Evolutionary conservation across 2,113 vertebrate species (phyloP).

Genomic region (Corythornis cristatus): DNA sequence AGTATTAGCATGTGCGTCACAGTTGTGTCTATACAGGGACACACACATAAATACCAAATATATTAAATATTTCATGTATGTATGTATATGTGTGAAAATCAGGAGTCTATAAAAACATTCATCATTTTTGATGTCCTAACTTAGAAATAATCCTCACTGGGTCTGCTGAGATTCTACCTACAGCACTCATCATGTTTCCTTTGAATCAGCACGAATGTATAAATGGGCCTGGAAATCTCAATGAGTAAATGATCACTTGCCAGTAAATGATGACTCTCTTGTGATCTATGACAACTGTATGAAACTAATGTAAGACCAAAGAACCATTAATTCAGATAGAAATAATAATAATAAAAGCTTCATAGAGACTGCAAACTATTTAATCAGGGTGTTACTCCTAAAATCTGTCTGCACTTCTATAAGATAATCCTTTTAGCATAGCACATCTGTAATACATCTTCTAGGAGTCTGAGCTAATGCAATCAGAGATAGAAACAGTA

Average conservation of each 20-base stretch:
- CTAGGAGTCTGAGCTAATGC: background rate
- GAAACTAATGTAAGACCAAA: background rate
- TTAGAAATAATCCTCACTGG: background rate
- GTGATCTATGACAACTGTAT: background rate
- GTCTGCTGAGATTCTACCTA: background rate
- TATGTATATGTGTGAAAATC: background rate
- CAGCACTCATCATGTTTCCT: background rate
- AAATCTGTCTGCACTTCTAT: background rate
- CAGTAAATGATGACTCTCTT: background rate
- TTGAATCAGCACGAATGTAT: background rate
- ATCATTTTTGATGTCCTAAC: background rate
- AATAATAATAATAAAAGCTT: background rate
- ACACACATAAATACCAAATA: background rate
- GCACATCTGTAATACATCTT: conserved; percentile 25
- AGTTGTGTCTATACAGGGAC: background rate
- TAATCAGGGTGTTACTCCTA: background rate
- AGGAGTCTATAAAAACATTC: background rate
- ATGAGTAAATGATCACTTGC: background rate
- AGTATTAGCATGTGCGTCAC: background rate
- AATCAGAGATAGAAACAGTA: conserved; percentile 5
- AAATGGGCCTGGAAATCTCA: background rate
- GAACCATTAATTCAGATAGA: background rate
- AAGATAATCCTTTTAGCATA: conserved; percentile 12
- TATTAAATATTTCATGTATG: background rate
- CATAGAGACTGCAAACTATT: background rate